Conservation (phyloP, 2,888 invertebrate genomes). For the Acrobasis repandana region DNA sequence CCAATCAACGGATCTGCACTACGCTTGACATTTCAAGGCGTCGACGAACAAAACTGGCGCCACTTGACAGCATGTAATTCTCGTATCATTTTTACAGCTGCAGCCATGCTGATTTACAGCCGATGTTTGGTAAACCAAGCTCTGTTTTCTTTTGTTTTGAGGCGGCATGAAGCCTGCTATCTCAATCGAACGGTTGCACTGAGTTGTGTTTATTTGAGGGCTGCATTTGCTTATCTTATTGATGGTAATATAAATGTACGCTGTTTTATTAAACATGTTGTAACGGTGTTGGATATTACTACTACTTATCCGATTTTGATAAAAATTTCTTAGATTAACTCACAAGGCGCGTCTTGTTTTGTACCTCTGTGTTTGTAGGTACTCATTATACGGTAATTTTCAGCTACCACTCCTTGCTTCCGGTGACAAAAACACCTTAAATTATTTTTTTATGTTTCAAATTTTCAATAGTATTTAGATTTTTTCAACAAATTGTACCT, state of each 20-base stretch:
- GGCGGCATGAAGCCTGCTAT: conserved; percentile 16
- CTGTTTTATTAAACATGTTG: conserved; percentile 7
- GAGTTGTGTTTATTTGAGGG: conserved; percentile 18
- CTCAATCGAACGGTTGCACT: conserved; percentile 19
- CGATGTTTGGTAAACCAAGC: conserved; percentile 26
- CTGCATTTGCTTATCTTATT: conserved; percentile 18
- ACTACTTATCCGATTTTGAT: neutral
- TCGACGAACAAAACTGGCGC: conserved; percentile 47
- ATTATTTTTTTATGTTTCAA: no score
- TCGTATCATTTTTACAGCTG: conserved; percentile 75
- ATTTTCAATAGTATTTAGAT: no score
- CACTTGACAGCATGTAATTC: conserved; percentile 43
- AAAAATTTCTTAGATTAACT: no score
- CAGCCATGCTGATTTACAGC: conserved; percentile 38
- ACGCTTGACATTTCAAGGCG: conserved; percentile 67
- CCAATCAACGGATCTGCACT: neutral
- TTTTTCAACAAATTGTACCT: no score
- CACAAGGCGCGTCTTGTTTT: no score
- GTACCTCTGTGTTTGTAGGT: no score
- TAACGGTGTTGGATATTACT: conserved; percentile 1
- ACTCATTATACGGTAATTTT: no score
- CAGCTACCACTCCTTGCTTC: no score
- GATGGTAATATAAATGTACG: conserved; percentile 13
- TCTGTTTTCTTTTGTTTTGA: conserved; percentile 21
- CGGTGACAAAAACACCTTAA: no score